Percentiles rank a stretch among this genome's conserved stretches.
These are phyloP conservation scores for Amphiprion ocellaris DNA, from an alignment of 2,113 vertebrate species.

Conservation along the genomic window DNA sequence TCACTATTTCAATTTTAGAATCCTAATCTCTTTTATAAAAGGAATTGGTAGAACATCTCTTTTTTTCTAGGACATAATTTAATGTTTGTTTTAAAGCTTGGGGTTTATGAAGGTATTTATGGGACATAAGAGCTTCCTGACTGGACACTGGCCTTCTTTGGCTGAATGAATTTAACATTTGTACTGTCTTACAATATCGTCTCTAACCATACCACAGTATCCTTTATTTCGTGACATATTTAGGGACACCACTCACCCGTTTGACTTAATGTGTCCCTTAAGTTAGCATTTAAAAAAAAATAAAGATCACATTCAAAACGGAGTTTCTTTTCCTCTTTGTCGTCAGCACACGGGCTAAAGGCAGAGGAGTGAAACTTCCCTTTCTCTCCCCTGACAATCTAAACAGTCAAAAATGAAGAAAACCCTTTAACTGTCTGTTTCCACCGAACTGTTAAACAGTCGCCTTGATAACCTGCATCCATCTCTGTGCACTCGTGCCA, in stretches of 20 bases:
- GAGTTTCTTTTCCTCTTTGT: slow-evolving; percentile 54
- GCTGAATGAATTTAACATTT: slow-evolving; percentile 58
- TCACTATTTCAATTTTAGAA: slow-evolving; percentile 30
- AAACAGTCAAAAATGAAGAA: slow-evolving; percentile 55
- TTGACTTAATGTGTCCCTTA: slow-evolving; percentile 51
- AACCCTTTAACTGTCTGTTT: slow-evolving; percentile 70
- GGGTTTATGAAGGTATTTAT: slow-evolving; percentile 34
- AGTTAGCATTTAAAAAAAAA: slow-evolving; percentile 39
- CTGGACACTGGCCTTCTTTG: slow-evolving; percentile 20
- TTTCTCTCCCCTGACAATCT: slow-evolving; percentile 37
- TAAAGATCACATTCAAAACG: slow-evolving; percentile 27
- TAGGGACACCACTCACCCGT: slow-evolving; percentile 3
- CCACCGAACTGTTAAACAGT: slow-evolving; percentile 72
- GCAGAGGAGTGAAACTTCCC: slow-evolving; percentile 59
- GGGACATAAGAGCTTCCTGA: slow-evolving; percentile 44
- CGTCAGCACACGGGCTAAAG: slow-evolving; percentile 24
- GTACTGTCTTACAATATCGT: slow-evolving; percentile 33
- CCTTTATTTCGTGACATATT: slow-evolving; percentile 49
- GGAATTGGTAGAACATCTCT: slow-evolving; percentile 6
- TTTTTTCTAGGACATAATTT: slow-evolving; percentile 6
- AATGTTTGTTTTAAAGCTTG: slow-evolving; percentile 36
- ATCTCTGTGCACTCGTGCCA: slow-evolving; percentile 53
- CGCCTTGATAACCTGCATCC: slow-evolving; percentile 58
- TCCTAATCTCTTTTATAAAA: background rate
- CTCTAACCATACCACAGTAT: slow-evolving; percentile 49